Percentiles rank a stretch among this genome's conserved stretches.
phyloP scores from a whole-genome alignment of 2,113 vertebrate genomes.

The Cheirogaleus medius region DNA sequence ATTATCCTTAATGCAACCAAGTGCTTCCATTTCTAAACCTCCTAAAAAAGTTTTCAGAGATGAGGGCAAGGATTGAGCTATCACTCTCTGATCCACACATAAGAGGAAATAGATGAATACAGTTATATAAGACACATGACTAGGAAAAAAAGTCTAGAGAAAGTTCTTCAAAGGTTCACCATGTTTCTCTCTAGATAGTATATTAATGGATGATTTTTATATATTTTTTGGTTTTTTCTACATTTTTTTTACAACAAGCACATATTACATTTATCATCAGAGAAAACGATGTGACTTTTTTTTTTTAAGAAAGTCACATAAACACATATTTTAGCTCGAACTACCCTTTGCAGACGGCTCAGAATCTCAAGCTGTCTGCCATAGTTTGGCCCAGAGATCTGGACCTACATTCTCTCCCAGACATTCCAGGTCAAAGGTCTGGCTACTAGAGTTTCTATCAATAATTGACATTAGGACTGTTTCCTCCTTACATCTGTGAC shows the following conservation, averaged over 20 bases:
- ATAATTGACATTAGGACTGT: not conserved
- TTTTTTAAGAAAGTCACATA: not conserved
- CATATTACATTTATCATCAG: not conserved
- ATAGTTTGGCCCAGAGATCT: not conserved
- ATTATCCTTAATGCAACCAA: not conserved
- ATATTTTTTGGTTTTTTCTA: not conserved
- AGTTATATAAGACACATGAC: not conserved
- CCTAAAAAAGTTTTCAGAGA: not conserved
- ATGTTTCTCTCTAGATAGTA: not conserved
- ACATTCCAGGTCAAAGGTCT: not conserved
- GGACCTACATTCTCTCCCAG: not conserved
- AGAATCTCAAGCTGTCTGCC: not conserved
- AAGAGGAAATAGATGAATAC: not conserved
- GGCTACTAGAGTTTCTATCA: not conserved
- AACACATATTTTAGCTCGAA: not conserved
- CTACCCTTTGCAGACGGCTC: not conserved
- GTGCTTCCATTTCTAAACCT: not conserved
- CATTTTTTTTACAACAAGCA: not conserved
- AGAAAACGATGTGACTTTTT: not conserved
- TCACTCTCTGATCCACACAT: not conserved
- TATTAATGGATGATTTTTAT: not conserved
- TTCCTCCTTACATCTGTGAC: not conserved
- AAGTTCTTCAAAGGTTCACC: not conserved
- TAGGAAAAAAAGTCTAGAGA: not conserved
- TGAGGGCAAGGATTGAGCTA: not conserved